Conservation (phyloP, 2,888 invertebrate genomes). For the Catocala nupta region DNA sequence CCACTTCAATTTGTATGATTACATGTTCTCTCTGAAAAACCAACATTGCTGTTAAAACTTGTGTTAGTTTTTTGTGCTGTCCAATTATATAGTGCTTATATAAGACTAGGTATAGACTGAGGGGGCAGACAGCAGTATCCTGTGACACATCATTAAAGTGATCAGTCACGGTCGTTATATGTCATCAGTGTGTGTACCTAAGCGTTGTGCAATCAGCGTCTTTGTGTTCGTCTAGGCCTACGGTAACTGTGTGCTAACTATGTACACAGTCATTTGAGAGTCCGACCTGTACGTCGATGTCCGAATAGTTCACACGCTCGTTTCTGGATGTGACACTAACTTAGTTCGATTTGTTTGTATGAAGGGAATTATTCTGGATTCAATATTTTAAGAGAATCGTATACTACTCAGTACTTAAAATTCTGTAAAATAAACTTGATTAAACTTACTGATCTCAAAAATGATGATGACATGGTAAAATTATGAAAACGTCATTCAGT, state of each 20-base stretch:
- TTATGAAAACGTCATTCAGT: no score
- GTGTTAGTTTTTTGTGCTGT: conserved; percentile 35
- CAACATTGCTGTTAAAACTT: conserved; percentile 11
- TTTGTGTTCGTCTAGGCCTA: conserved; percentile 59
- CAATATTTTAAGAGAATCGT: no score
- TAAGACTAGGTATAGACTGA: conserved; percentile 15
- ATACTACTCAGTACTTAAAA: no score
- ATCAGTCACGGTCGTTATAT: conserved; percentile 65
- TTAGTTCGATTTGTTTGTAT: neutral
- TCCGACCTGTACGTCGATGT: conserved; percentile 61
- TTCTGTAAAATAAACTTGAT: no score
- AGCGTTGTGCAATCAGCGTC: conserved; percentile 62
- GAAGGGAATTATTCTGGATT: neutral
- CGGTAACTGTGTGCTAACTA: conserved; percentile 53
- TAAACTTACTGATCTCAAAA: no score
- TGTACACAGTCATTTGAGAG: conserved; percentile 65
- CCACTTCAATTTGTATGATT: conserved; percentile 38
- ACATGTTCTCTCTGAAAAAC: conserved; percentile 27
- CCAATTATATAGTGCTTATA: conserved; percentile 41
- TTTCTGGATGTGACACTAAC: conserved; percentile 57
- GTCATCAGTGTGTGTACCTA: conserved; percentile 55
- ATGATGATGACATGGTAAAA: no score
- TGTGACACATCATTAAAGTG: conserved; percentile 47
- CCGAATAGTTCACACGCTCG: conserved; percentile 71
- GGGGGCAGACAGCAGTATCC: conserved; percentile 13